Conservation (phyloP, 2,113 vertebrate species). For the Plecturocebus donacophilus region DNA sequence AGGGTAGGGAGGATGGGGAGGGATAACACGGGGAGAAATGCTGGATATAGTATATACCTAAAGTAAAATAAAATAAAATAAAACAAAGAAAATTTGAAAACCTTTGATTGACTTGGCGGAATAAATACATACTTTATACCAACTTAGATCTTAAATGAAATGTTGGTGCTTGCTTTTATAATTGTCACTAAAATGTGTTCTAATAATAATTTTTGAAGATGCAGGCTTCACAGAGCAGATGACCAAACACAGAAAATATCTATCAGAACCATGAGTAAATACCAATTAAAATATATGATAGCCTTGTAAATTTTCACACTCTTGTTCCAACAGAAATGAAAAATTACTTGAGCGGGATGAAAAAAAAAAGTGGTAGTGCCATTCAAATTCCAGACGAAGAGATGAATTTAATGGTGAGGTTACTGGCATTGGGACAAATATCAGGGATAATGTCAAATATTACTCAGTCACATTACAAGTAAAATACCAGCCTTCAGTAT, state of each 20-base stretch:
- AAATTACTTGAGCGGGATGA: constrained; percentile 2
- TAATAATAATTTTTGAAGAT: constrained; percentile 18
- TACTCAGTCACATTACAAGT: constrained; percentile 12
- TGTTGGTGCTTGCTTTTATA: not conserved
- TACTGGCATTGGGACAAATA: not conserved
- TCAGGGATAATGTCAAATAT: not conserved
- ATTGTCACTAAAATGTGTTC: not conserved
- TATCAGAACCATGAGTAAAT: constrained; percentile 39
- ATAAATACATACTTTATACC: constrained; percentile 19
- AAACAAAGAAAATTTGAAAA: not conserved
- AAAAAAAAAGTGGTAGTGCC: not conserved
- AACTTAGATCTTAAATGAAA: constrained; percentile 18
- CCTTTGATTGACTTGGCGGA: not conserved
- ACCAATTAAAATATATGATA: constrained; percentile 25
- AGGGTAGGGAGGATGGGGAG: too few relatives aligned
- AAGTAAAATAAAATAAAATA: too few relatives aligned
- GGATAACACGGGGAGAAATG: too few relatives aligned
- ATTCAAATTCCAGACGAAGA: constrained; percentile 30
- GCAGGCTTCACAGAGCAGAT: not conserved
- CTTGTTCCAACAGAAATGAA: constrained; percentile 33
- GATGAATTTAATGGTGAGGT: constrained; percentile 24
- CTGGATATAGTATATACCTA: too few relatives aligned
- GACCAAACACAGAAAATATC: constrained; percentile 46
- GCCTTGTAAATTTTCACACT: constrained; percentile 26
- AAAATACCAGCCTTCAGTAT: not conserved